These are phyloP conservation scores for Macrotis lagotis DNA, from an alignment of 2,113 vertebrate genomes.

Conservation along the genomic window DNA sequence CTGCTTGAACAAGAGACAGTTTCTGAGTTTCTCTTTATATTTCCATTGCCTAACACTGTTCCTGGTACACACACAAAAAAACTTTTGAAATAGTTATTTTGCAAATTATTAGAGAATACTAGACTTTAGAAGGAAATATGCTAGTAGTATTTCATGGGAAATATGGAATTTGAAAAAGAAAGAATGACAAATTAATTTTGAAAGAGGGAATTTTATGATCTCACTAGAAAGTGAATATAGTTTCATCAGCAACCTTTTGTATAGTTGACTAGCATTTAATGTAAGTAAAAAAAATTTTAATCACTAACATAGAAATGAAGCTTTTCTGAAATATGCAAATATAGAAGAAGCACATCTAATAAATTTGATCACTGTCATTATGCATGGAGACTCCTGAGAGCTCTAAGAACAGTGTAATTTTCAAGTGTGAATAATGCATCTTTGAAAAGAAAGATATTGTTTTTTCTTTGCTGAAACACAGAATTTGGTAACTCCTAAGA, in stretches of 20 bases:
- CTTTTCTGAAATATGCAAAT: background rate
- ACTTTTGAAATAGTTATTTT: background rate
- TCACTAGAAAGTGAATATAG: background rate
- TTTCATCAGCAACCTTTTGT: background rate
- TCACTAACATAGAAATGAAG: background rate
- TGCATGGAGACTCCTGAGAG: background rate
- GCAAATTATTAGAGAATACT: background rate
- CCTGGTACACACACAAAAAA: background rate
- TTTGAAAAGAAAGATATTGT: background rate
- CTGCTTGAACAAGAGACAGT: background rate
- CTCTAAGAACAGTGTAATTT: background rate
- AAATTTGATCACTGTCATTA: background rate
- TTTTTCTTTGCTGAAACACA: background rate
- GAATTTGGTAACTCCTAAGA: background rate
- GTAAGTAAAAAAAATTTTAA: background rate
- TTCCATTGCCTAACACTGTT: background rate
- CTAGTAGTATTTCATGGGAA: background rate
- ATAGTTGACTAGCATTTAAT: background rate
- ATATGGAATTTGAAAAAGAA: background rate
- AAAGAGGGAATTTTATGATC: background rate
- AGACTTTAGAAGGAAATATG: background rate
- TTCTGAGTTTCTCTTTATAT: background rate
- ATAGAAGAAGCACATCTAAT: background rate
- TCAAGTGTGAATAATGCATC: background rate
- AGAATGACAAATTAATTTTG: background rate